Percentiles rank a stretch among this genome's conserved stretches.
Conservation (phyloP, 1,140 invertebrate genomes). For the Megalonaias nervosa region DNA sequence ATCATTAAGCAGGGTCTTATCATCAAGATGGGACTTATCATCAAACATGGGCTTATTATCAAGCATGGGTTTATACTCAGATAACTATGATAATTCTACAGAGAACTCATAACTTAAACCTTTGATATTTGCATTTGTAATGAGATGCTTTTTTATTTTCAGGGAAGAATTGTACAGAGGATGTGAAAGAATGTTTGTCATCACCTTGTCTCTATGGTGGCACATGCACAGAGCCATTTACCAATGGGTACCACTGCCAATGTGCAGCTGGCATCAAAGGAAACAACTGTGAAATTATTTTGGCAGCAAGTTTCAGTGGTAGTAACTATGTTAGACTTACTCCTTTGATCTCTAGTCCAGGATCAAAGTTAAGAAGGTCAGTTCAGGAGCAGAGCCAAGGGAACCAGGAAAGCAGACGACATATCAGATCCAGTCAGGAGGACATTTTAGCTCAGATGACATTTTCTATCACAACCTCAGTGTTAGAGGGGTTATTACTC, state of each 20-base stretch:
- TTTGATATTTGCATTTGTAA: too few relatives aligned
- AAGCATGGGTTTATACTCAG: too few relatives aligned
- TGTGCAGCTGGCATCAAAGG: constrained; percentile 90
- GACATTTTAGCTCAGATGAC: background rate
- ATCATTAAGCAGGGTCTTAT: too few relatives aligned
- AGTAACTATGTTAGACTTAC: background rate
- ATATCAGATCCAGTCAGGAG: background rate
- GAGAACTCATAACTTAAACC: too few relatives aligned
- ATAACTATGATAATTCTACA: too few relatives aligned
- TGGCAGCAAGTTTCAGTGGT: constrained; percentile 30
- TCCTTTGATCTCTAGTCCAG: background rate
- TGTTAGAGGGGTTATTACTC: constrained; percentile 21
- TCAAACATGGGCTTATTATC: too few relatives aligned
- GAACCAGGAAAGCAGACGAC: background rate
- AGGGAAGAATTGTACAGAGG: constrained; percentile 84
- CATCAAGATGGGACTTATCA: too few relatives aligned
- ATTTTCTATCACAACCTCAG: constrained; percentile 22
- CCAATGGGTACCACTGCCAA: constrained; percentile 80
- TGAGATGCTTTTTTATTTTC: constrained; percentile 71
- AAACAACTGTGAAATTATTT: constrained; percentile 66
- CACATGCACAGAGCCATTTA: constrained; percentile 45
- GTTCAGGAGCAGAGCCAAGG: background rate
- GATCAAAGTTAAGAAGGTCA: background rate
- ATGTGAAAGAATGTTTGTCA: constrained; percentile 85
- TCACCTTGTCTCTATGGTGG: constrained; percentile 87